Conservation (phyloP, 2,797 vertebrate species). For the Enteromius viviparus region DNA sequence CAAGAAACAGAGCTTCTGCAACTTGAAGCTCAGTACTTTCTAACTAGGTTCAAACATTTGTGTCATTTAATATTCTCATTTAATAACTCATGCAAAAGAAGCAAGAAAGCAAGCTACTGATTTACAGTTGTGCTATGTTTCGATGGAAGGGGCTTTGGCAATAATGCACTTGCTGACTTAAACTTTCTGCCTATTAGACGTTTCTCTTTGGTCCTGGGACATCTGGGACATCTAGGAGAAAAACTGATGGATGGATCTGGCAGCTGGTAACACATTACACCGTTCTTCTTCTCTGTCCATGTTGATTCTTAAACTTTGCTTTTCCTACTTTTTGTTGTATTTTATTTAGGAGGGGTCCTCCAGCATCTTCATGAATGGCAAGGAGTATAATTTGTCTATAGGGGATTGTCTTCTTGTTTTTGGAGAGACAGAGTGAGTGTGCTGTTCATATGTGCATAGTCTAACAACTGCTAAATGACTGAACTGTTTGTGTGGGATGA, state of each 20-base stretch:
- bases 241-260: conserved; percentile 92
- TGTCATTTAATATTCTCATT: too few species aligned
- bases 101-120: neutral
- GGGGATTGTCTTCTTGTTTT: conserved; percentile 87
- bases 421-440: conserved; percentile 82
- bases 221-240: conserved; percentile 67
- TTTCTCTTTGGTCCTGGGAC: conserved; percentile 81
- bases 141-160: neutral
- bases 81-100: neutral
- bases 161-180: neutral
- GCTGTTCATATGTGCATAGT: neutral
- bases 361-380: conserved; percentile 68
- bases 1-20: neutral
- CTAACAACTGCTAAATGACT: neutral
- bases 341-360: conserved; percentile 86
- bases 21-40: neutral
- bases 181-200: conserved; percentile 70
- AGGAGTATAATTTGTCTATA: conserved; percentile 72
- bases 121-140: neutral
- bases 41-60: neutral
- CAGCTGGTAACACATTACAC: conserved; percentile 79
- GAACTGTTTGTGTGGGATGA: neutral
- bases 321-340: conserved; percentile 18
- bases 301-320: neutral
- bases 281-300: neutral